A percentile compares a stretch with the other conserved stretches of the same genome.
Conservation (phyloP, 2,797 vertebrate genomes). For the Valencia hispanica region DNA sequence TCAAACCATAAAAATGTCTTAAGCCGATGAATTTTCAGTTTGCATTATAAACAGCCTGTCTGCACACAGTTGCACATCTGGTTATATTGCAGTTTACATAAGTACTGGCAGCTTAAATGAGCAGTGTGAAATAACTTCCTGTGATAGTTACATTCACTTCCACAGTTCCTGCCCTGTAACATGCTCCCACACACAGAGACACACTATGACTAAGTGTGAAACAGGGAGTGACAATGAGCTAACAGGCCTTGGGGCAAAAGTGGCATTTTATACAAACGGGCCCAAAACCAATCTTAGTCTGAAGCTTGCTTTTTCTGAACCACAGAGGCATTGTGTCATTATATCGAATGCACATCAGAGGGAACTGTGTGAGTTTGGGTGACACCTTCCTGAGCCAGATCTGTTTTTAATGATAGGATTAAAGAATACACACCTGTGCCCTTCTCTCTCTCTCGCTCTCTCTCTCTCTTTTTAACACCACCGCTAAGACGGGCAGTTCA, state of each 20-base stretch:
- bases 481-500: background rate
- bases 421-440: conserved; percentile 75
- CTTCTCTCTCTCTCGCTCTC: conserved; percentile 42
- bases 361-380: conserved; percentile 19
- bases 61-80: background rate
- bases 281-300: conserved; percentile 38
- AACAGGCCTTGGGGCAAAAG: conserved; percentile 47
- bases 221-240: conserved; percentile 25
- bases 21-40: background rate
- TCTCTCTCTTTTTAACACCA: background rate
- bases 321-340: conserved; percentile 35
- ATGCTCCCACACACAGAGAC: conserved; percentile 19
- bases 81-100: background rate
- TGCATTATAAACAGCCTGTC: background rate
- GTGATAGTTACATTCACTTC: conserved; percentile 2
- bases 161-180: conserved; percentile 2
- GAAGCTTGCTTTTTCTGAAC: conserved; percentile 19
- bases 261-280: conserved; percentile 50
- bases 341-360: conserved; percentile 45
- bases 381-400: conserved; percentile 53
- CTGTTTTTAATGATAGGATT: conserved; percentile 75
- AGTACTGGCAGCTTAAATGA: background rate
- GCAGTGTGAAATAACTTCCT: background rate
- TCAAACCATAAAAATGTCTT: background rate
- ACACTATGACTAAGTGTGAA: conserved; percentile 13